These are phyloP conservation scores for Eolophus roseicapilla DNA, from an alignment of 2,113 vertebrate species.

Conservation along the genomic window DNA sequence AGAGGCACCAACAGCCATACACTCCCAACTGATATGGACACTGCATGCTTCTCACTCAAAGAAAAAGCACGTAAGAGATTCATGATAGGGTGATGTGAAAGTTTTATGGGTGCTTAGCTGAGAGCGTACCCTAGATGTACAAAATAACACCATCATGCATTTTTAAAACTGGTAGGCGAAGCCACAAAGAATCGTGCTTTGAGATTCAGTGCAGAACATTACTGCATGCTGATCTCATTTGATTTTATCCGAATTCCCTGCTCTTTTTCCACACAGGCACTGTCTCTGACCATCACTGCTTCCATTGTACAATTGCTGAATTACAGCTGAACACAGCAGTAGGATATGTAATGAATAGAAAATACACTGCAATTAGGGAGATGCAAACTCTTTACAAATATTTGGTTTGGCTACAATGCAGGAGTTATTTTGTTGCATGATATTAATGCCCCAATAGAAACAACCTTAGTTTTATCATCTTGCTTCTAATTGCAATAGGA, in stretches of 20 bases:
- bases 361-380: background rate
- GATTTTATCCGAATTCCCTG: background rate
- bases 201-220: background rate
- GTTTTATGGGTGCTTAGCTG: background rate
- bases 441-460: background rate
- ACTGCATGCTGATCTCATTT: background rate
- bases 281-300: background rate
- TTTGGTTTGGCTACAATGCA: background rate
- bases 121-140: background rate
- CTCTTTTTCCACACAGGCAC: background rate
- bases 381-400: background rate
- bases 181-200: background rate
- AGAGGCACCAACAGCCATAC: background rate
- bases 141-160: background rate
- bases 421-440: background rate
- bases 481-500: background rate
- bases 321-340: background rate
- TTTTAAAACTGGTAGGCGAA: background rate
- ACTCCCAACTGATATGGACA: background rate
- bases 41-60: accelerated
- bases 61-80: background rate
- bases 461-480: background rate
- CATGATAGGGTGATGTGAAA: background rate
- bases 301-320: background rate
- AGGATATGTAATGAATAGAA: background rate